Percentiles rank a stretch among this genome's conserved stretches.
Conservation (phyloP, 2,888 invertebrate genomes). For the Athripsodes cinereus region DNA sequence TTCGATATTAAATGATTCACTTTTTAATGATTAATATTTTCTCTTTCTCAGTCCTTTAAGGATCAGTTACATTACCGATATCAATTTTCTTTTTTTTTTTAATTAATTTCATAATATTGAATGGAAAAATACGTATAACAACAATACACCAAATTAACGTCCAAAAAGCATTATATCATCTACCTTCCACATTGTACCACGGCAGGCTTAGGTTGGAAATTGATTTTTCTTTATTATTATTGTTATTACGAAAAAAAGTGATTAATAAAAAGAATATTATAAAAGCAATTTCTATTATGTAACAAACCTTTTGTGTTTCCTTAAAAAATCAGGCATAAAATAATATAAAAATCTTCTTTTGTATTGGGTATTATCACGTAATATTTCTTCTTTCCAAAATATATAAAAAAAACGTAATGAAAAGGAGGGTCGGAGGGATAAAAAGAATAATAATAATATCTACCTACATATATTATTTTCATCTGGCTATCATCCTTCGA, state of each 20-base stretch:
- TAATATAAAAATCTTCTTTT: neutral
- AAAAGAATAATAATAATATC: neutral
- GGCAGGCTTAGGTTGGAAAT: too few species aligned
- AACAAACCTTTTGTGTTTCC: neutral
- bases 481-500: slow-evolving; percentile 7
- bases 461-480: neutral
- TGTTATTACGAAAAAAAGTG: neutral
- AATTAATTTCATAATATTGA: too few species aligned
- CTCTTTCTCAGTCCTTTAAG: too few species aligned
- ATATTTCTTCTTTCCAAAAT: neutral
- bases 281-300: neutral
- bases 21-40: too few species aligned
- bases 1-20: too few species aligned
- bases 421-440: neutral
- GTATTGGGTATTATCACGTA: neutral
- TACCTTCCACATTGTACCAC: too few species aligned
- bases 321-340: slow-evolving; percentile 1
- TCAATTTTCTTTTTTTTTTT: too few species aligned
- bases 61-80: too few species aligned
- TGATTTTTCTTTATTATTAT: neutral
- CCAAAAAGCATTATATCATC: too few species aligned
- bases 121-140: too few species aligned
- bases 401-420: neutral
- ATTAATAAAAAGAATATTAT: neutral
- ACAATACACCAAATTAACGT: too few species aligned